phyloP scores from a whole-genome alignment of 2,888 invertebrate species.

The Lepidonotus clava region DNA sequence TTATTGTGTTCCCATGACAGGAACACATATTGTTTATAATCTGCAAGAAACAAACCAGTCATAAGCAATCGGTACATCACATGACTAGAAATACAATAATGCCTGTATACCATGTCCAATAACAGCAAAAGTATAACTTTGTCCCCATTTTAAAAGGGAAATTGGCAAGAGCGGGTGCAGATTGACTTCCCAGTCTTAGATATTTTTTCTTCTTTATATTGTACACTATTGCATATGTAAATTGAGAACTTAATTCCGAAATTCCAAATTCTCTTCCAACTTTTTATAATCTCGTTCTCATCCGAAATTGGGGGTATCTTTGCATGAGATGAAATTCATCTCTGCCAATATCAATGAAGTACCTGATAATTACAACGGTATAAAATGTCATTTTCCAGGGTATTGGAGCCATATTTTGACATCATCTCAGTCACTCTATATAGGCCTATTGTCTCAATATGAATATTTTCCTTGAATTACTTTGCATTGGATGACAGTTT shows the following conservation, averaged over 20 bases:
- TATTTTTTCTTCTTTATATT: no score
- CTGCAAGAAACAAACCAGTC: neutral
- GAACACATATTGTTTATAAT: neutral
- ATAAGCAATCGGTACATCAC: neutral
- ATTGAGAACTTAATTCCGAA: neutral
- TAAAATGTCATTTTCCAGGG: no score
- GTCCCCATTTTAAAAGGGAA: neutral
- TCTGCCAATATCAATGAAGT: no score
- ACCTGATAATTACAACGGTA: no score
- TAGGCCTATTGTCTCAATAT: no score
- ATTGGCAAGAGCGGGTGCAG: neutral
- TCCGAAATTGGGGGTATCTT: neutral
- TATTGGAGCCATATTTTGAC: no score
- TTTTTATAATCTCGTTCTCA: neutral
- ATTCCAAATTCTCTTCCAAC: neutral
- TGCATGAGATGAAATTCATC: no score
- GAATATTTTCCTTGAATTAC: no score
- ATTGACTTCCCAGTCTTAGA: neutral
- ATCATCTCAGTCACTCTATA: no score
- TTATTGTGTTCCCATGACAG: neutral
- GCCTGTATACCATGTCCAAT: slow-evolving; percentile 12
- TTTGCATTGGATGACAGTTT: no score
- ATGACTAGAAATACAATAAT: slow-evolving; percentile 30
- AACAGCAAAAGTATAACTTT: neutral
- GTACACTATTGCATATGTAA: neutral